phyloP scores from a whole-genome alignment of 2,888 invertebrate genomes.

The Dichetophora obliterata region DNA sequence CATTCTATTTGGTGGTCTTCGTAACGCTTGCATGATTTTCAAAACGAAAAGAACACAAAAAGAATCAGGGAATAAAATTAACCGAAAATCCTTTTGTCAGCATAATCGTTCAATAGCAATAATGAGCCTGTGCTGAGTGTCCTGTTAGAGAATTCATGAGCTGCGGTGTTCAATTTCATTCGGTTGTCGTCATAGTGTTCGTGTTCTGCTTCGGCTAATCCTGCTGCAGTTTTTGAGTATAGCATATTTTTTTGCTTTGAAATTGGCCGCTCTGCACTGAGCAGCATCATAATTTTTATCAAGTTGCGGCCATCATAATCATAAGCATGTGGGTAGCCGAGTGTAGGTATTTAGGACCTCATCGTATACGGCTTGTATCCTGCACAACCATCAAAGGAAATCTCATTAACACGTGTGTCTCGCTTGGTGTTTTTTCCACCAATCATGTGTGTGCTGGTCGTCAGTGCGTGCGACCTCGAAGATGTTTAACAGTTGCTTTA shows the following conservation, averaged over 20 bases:
- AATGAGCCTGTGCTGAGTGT: conserved; percentile 42
- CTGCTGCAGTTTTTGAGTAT: not conserved
- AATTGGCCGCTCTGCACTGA: conserved; percentile 14
- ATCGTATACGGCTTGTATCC: conserved; percentile 19
- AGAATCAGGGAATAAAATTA: conserved; percentile 23
- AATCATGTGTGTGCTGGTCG: not conserved
- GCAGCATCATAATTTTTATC: not conserved
- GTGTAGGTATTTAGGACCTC: conserved; percentile 6
- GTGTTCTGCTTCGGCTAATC: not conserved
- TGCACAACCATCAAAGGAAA: not conserved
- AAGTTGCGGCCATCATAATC: not conserved
- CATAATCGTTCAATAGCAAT: conserved; percentile 42
- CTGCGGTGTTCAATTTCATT: conserved; percentile 55
- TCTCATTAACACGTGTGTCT: conserved; percentile 35
- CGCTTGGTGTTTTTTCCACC: not conserved
- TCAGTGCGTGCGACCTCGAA: not conserved
- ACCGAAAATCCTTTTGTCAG: conserved; percentile 43
- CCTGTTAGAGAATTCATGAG: conserved; percentile 48
- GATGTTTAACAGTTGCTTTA: conserved; percentile 9
- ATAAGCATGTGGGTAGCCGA: conserved; percentile 28
- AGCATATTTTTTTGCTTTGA: conserved; percentile 20
- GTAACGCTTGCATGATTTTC: conserved; percentile 54
- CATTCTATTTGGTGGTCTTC: conserved; percentile 68
- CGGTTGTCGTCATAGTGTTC: conserved; percentile 26
- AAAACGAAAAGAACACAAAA: conserved; percentile 4